phyloP scores from a whole-genome alignment of 2,797 vertebrate species.

The Limosa lapponica region DNA sequence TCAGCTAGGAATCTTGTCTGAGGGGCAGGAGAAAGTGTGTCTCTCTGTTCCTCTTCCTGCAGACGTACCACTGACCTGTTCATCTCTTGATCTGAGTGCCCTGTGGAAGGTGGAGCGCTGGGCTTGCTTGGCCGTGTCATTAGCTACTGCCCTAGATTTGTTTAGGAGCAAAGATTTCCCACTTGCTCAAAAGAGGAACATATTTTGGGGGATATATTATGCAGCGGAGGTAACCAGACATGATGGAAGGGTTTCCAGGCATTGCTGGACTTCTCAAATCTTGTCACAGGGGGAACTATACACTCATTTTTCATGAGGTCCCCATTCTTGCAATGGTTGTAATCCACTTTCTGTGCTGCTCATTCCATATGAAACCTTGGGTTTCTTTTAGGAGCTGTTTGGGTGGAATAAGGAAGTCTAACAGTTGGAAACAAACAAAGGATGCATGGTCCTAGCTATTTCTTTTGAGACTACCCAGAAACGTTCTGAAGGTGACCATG shows the following conservation, averaged over 20 bases:
- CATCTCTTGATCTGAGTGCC: neutral
- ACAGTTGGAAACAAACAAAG: neutral
- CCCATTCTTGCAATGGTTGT: neutral
- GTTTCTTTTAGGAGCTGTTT: neutral
- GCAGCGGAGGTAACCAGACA: neutral
- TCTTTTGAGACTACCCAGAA: neutral
- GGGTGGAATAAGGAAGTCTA: neutral
- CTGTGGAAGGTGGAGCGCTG: neutral
- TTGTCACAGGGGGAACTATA: conserved; percentile 6
- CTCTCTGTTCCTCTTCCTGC: neutral
- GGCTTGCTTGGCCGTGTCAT: neutral
- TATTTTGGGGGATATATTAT: neutral
- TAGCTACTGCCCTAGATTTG: neutral
- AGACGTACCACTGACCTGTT: rapidly evolving
- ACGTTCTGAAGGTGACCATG: neutral
- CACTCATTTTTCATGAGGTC: neutral
- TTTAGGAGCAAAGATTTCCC: neutral
- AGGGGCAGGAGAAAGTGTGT: neutral
- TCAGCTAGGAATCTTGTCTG: neutral
- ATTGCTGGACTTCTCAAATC: conserved; percentile 11
- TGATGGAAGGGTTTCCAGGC: neutral
- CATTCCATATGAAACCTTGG: neutral
- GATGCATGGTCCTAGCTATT: neutral
- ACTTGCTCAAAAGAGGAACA: neutral
- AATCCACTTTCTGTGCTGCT: neutral